These are phyloP conservation scores for Enteromius thamalakanensis DNA, from an alignment of 2,797 vertebrate species.

Conservation along the genomic window DNA sequence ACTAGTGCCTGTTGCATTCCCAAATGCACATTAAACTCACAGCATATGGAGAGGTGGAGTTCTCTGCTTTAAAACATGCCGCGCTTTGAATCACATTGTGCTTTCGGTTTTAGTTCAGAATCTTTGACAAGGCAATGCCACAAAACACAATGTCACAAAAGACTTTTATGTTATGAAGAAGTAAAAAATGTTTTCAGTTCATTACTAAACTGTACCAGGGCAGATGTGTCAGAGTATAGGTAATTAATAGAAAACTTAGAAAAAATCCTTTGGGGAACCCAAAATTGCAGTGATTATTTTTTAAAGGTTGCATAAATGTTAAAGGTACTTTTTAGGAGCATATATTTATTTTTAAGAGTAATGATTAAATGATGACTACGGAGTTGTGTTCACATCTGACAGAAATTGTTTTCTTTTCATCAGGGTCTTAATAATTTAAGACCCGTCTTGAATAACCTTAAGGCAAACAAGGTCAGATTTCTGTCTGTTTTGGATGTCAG, in stretches of 20 bases:
- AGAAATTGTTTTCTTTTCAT: background rate
- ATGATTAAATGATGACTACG: background rate
- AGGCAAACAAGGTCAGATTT: conserved; percentile 6
- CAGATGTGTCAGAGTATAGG: background rate
- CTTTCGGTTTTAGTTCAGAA: background rate
- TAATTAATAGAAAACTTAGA: background rate
- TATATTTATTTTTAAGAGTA: background rate
- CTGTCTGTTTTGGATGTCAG: background rate
- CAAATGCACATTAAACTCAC: background rate
- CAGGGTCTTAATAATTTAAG: background rate
- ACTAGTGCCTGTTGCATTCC: background rate
- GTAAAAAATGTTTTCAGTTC: background rate
- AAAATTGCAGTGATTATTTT: background rate
- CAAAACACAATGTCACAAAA: background rate
- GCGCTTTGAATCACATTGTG: background rate
- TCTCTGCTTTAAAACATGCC: background rate
- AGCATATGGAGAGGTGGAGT: background rate
- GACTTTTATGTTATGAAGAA: background rate
- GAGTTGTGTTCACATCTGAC: background rate
- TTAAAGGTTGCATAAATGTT: background rate
- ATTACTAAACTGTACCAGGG: background rate
- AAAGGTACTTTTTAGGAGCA: background rate
- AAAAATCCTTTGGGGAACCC: background rate
- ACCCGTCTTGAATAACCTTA: background rate
- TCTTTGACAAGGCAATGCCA: background rate